Evolutionary conservation across 2,888 invertebrate genomes (phyloP).

Genomic region (Apodemia duryi): DNA sequence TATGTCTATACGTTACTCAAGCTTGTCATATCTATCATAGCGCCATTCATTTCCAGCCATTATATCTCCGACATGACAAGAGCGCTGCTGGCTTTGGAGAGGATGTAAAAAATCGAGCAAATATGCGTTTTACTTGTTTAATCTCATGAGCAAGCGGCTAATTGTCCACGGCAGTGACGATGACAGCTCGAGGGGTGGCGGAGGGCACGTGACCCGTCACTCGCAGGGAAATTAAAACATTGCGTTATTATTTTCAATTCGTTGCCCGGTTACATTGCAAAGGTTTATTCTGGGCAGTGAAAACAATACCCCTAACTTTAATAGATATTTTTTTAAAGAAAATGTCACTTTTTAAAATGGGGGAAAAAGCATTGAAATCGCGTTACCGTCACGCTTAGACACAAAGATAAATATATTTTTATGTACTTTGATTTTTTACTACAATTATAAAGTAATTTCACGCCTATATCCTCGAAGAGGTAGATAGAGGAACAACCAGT

Average conservation of each 20-base stretch:
- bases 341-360: too few species aligned
- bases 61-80: slow-evolving; percentile 41
- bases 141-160: slow-evolving; percentile 71
- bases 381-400: too few species aligned
- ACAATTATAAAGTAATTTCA: too few species aligned
- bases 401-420: too few species aligned
- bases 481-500: too few species aligned
- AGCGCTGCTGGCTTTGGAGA: slow-evolving; percentile 34
- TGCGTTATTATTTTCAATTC: slow-evolving; percentile 70
- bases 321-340: not conserved
- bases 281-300: slow-evolving; percentile 17
- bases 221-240: slow-evolving; percentile 79
- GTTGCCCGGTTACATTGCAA: slow-evolving; percentile 33
- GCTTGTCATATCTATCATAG: slow-evolving; percentile 50
- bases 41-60: slow-evolving; percentile 42
- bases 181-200: slow-evolving; percentile 54
- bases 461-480: too few species aligned
- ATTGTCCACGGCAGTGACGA: slow-evolving; percentile 73
- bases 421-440: too few species aligned
- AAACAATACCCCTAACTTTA: slow-evolving; percentile 23
- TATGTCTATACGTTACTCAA: slow-evolving; percentile 39
- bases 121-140: slow-evolving; percentile 60
- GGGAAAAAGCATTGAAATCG: too few species aligned
- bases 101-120: slow-evolving; percentile 50
- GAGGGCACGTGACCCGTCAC: slow-evolving; percentile 77